These are phyloP conservation scores for Zelostemma sp. DNA, from an alignment of 1,140 invertebrate genomes.

Conservation along the genomic window DNA sequence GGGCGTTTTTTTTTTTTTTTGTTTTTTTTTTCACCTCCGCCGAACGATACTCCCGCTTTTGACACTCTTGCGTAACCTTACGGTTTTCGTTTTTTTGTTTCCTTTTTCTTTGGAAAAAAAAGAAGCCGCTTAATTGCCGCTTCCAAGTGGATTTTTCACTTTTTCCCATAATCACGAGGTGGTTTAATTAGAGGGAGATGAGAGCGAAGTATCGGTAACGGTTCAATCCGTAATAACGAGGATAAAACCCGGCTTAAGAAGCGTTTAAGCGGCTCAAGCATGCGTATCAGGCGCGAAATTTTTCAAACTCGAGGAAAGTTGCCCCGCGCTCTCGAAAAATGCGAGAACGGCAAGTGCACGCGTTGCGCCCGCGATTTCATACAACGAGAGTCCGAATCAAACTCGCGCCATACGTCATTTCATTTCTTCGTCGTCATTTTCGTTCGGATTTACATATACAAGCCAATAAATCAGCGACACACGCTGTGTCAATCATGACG, in stretches of 20 bases:
- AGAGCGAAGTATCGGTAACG: conserved; percentile 23
- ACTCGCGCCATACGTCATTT: conserved; percentile 14
- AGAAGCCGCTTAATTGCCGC: no score
- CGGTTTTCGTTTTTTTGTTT: no score
- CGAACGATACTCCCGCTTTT: no score
- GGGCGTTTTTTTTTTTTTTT: conserved; percentile 7
- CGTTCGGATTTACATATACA: conserved; percentile 43
- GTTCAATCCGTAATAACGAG: conserved; percentile 33
- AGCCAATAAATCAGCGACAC: conserved; percentile 49
- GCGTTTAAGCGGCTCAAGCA: conserved; percentile 46
- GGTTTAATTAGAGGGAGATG: conserved; percentile 10
- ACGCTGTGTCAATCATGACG: conserved; percentile 51
- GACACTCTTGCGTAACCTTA: no score
- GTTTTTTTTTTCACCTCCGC: no score
- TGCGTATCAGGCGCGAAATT: conserved; percentile 46
- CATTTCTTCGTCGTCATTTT: no score
- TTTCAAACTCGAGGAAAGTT: conserved; percentile 40
- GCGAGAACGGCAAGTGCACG: not conserved
- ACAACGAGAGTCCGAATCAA: conserved; percentile 14
- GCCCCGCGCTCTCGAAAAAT: conserved; percentile 26
- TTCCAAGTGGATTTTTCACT: not conserved
- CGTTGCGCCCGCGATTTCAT: no score
- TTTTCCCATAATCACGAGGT: conserved; percentile 13
- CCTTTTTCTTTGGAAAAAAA: no score
- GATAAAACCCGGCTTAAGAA: conserved; percentile 34